Percentiles rank a stretch among this genome's conserved stretches.
phyloP scores from a whole-genome alignment of 2,113 vertebrate genomes.

The Ia io region DNA sequence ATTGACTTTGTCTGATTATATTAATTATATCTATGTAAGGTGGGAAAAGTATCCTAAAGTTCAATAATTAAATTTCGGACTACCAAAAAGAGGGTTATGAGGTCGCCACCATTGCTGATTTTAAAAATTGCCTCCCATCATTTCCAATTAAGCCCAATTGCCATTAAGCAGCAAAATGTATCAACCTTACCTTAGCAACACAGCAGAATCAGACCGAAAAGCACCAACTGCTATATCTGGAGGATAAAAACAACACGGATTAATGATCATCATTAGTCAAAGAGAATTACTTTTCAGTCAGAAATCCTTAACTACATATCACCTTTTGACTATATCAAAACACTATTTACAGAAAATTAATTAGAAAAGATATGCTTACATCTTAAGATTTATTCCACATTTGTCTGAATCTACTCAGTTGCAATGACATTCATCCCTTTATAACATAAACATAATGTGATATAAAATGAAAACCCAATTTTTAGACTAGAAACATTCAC shows the following conservation, averaged over 20 bases:
- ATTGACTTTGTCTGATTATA: neutral
- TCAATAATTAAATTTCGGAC: conserved; percentile 41
- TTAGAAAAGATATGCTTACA: conserved; percentile 10
- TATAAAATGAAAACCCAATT: neutral
- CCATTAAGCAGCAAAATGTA: conserved; percentile 46
- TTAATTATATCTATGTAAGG: conserved; percentile 44
- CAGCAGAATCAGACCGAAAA: conserved; percentile 92
- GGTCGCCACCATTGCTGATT: conserved; percentile 40
- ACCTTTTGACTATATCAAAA: conserved; percentile 65
- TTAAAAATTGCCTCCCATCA: conserved; percentile 43
- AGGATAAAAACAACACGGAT: conserved; percentile 53
- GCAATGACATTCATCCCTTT: neutral
- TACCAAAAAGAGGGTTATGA: conserved; percentile 38
- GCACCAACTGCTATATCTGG: conserved; percentile 96
- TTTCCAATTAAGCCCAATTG: conserved; percentile 43
- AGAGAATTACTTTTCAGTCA: conserved; percentile 61
- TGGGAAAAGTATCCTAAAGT: neutral
- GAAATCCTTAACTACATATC: conserved; percentile 45
- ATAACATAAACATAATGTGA: neutral
- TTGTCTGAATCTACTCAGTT: conserved; percentile 37
- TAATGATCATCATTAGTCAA: conserved; percentile 63
- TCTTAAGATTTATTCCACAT: conserved; percentile 16
- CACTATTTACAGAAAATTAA: conserved; percentile 63
- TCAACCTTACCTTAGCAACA: conserved; percentile 90
- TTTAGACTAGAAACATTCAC: neutral